Evolutionary conservation across 1,140 invertebrate genomes (phyloP).

Genomic region (Neodiprion lecontei): DNA sequence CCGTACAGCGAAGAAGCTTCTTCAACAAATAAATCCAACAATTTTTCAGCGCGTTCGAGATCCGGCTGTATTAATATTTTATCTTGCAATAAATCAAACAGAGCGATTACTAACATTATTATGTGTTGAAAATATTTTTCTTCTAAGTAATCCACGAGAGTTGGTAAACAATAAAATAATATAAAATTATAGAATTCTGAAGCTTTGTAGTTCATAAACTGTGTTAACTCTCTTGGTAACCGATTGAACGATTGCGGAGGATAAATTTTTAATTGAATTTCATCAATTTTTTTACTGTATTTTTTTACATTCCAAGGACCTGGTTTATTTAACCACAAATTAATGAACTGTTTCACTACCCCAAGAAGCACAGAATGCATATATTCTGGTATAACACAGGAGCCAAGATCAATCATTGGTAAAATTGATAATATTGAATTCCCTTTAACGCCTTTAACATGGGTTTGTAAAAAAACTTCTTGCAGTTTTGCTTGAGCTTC

Average conservation of each 20-base stretch:
- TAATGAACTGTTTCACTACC: constrained; percentile 21
- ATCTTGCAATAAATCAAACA: constrained; percentile 24
- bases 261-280: constrained; percentile 22
- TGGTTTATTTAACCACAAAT: constrained; percentile 22
- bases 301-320: constrained; percentile 26
- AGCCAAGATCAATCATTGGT: constrained; percentile 31
- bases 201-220: constrained; percentile 27
- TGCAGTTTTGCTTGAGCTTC: constrained; percentile 24
- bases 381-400: constrained; percentile 32
- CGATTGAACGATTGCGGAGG: constrained; percentile 30
- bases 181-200: constrained; percentile 31
- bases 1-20: constrained; percentile 28
- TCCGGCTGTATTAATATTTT: constrained; percentile 21
- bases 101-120: constrained; percentile 24
- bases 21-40: constrained; percentile 32
- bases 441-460: constrained; percentile 32
- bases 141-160: constrained; percentile 21
- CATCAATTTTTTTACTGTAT: constrained; percentile 22
- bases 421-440: constrained; percentile 24
- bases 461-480: constrained; percentile 15
- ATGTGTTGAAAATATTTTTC: constrained; percentile 32
- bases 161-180: constrained; percentile 28
- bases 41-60: constrained; percentile 25
- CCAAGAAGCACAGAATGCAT: constrained; percentile 37
- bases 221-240: constrained; percentile 21